A percentile compares a stretch with the other conserved stretches of the same genome.
These are phyloP conservation scores for Apotomis betuletana DNA, from an alignment of 2,888 invertebrate species.

Conservation along the genomic window DNA sequence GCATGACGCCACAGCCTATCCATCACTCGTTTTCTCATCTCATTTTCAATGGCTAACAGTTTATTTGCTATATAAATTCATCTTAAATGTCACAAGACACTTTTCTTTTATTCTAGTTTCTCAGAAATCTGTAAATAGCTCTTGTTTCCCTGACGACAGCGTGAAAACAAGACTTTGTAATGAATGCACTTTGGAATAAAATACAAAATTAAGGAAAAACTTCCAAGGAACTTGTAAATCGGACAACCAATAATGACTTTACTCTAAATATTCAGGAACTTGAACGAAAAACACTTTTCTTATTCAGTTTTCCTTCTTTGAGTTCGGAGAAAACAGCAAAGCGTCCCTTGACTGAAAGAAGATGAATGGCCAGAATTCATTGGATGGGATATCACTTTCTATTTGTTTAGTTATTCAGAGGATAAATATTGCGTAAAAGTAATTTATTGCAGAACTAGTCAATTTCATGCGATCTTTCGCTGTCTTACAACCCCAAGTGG, in stretches of 20 bases:
- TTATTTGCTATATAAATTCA: conserved; percentile 15
- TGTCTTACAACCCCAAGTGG: not conserved
- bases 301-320: conserved; percentile 10
- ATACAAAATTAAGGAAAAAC: conserved; percentile 4
- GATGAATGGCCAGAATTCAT: conserved; percentile 7
- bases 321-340: conserved; percentile 5
- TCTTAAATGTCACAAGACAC: conserved; percentile 1
- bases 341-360: conserved; percentile 10
- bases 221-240: not conserved
- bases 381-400: not conserved
- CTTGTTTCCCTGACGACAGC: not conserved
- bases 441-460: conserved; percentile 13
- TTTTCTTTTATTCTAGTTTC: not conserved
- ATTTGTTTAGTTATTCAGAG: conserved; percentile 27
- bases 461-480: conserved; percentile 25
- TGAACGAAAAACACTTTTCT: conserved; percentile 15
- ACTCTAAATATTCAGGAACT: conserved; percentile 11
- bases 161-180: not conserved
- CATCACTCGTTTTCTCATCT: conserved; percentile 13
- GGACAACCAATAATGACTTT: conserved; percentile 12
- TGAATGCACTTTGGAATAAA: not conserved
- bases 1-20: conserved; percentile 5
- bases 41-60: conserved; percentile 4
- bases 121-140: not conserved
- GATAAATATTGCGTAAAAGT: conserved; percentile 16